A percentile compares a stretch with the other conserved stretches of the same genome.
phyloP scores from a whole-genome alignment of 2,888 invertebrate genomes.

The Agonopterix alstromeriana region DNA sequence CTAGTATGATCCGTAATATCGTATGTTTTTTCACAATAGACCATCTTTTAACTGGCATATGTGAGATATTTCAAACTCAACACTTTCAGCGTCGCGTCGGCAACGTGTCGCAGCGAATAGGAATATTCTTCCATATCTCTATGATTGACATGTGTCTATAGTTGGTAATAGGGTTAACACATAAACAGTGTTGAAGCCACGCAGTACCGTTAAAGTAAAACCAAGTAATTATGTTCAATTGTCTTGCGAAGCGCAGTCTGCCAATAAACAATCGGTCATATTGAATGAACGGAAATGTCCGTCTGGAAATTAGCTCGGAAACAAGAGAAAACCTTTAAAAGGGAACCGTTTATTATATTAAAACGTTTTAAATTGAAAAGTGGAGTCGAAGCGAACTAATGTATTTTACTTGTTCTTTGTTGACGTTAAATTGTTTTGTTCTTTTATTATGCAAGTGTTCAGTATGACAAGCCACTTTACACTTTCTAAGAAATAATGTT shows the following conservation, averaged over 20 bases:
- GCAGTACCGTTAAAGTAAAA: constrained; percentile 55
- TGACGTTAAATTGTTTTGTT: constrained; percentile 10
- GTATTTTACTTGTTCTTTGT: constrained; percentile 50
- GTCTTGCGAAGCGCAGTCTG: constrained; percentile 61
- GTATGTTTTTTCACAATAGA: too few species aligned
- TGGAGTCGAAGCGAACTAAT: constrained; percentile 41
- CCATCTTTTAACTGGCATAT: too few species aligned
- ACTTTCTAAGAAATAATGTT: neutral
- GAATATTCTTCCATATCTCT: too few species aligned
- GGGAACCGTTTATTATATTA: constrained; percentile 63
- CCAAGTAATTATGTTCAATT: constrained; percentile 64
- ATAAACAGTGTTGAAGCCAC: constrained; percentile 7
- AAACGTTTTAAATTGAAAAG: constrained; percentile 56
- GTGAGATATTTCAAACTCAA: too few species aligned
- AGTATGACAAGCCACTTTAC: neutral
- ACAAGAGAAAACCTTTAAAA: constrained; percentile 74
- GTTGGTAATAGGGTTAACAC: neutral
- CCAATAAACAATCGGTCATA: constrained; percentile 75
- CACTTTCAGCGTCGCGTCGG: too few species aligned
- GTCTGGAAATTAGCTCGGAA: constrained; percentile 68
- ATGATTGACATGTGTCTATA: too few species aligned
- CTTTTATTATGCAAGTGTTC: neutral
- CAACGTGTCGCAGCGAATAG: too few species aligned
- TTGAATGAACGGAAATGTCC: constrained; percentile 75
- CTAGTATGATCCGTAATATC: too few species aligned